These are phyloP conservation scores for Acrobasis repandana DNA, from an alignment of 2,888 invertebrate genomes.

Conservation along the genomic window DNA sequence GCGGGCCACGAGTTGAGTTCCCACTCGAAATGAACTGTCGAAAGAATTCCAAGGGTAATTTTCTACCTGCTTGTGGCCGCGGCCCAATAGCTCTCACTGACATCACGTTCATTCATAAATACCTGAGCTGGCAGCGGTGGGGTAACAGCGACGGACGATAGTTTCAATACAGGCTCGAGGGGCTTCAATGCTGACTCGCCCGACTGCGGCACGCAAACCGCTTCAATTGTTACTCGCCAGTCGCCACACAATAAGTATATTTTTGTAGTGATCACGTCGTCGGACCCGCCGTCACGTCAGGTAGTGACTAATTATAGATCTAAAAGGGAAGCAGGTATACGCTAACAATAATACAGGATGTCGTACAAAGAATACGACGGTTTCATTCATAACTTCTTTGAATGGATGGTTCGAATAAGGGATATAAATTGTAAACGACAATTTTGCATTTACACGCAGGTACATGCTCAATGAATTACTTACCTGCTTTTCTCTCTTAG, in stretches of 20 bases:
- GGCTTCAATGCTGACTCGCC: constrained; percentile 52
- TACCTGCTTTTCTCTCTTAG: too few species aligned
- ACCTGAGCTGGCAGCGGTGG: constrained; percentile 59
- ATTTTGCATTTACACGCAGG: constrained; percentile 24
- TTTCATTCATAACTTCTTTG: constrained; percentile 60
- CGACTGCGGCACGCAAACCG: constrained; percentile 58
- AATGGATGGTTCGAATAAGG: constrained; percentile 32
- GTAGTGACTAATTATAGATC: constrained; percentile 74
- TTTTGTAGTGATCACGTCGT: constrained; percentile 68
- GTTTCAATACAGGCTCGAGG: constrained; percentile 53
- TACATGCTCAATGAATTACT: background rate
- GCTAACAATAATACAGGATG: constrained; percentile 72
- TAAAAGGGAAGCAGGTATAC: constrained; percentile 61
- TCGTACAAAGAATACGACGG: constrained; percentile 53
- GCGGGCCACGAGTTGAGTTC: constrained; percentile 67
- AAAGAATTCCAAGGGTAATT: constrained; percentile 81
- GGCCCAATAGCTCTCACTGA: constrained; percentile 65
- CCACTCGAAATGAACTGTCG: constrained; percentile 72
- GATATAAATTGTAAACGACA: constrained; percentile 27
- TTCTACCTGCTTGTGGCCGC: constrained; percentile 77
- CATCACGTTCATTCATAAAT: constrained; percentile 83
- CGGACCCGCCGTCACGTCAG: constrained; percentile 53
- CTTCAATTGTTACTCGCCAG: constrained; percentile 66
- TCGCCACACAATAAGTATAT: constrained; percentile 54
- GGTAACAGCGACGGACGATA: constrained; percentile 40